These are phyloP conservation scores for Lonchura striata DNA, from an alignment of 2,113 vertebrate genomes.

Conservation along the genomic window DNA sequence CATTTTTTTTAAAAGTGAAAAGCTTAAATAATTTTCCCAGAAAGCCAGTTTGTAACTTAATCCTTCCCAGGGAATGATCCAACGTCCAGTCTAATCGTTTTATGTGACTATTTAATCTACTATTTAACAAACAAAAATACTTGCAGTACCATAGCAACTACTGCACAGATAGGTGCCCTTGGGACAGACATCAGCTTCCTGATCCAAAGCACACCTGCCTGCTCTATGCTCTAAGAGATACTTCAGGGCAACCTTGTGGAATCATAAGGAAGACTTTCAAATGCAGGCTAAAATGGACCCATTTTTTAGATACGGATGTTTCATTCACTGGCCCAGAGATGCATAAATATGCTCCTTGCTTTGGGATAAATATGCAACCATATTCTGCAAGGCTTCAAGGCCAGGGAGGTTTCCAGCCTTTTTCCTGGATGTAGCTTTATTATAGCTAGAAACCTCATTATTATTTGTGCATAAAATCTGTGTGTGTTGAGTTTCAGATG, in stretches of 20 bases:
- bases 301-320: background rate
- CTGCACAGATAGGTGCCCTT: slow-evolving; percentile 9
- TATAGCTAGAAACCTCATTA: background rate
- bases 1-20: background rate
- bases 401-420: background rate
- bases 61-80: slow-evolving; percentile 53
- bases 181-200: background rate
- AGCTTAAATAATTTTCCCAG: slow-evolving; percentile 57
- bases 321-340: background rate
- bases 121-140: slow-evolving; percentile 68
- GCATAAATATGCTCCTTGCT: background rate
- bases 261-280: background rate
- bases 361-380: background rate
- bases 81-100: slow-evolving; percentile 43
- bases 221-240: background rate
- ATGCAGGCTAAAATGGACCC: background rate
- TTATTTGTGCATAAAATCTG: background rate
- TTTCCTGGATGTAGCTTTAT: background rate
- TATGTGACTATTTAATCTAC: slow-evolving; percentile 65
- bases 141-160: slow-evolving; percentile 64
- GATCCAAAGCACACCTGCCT: slow-evolving; percentile 46
- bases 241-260: background rate
- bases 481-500: background rate
- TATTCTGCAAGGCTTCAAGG: background rate
- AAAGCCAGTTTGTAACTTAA: slow-evolving; percentile 61